Conservation (phyloP, 2,888 invertebrate species). For the Julus scandinavius region DNA sequence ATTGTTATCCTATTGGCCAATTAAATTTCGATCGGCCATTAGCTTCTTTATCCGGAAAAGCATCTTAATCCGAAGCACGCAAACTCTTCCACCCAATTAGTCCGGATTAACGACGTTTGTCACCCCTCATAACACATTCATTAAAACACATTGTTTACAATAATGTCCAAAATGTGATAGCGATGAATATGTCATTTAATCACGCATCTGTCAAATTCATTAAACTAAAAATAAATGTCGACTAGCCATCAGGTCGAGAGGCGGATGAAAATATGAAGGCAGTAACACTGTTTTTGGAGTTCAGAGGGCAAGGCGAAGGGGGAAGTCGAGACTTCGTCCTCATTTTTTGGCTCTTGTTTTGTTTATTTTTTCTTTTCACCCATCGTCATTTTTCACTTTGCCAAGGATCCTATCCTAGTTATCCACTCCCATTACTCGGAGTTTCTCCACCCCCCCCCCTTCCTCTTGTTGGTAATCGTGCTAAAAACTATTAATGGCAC, state of each 20-base stretch:
- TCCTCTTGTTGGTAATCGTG: neutral
- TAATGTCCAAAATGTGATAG: conserved; percentile 3
- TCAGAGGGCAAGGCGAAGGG: neutral
- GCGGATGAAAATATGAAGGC: neutral
- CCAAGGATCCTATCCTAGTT: neutral
- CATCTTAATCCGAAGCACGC: neutral
- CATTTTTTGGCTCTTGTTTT: neutral
- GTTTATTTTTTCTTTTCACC: neutral
- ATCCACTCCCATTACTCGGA: neutral
- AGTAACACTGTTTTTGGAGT: neutral
- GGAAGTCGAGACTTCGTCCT: neutral
- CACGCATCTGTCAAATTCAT: conserved; percentile 35
- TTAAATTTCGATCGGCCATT: no score
- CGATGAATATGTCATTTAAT: conserved; percentile 5
- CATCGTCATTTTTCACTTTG: neutral
- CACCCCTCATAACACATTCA: neutral
- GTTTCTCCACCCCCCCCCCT: neutral
- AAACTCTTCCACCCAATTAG: neutral
- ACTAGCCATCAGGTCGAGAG: neutral
- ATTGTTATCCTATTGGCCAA: no score
- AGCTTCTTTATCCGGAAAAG: neutral
- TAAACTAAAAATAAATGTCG: conserved; percentile 13
- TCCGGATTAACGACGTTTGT: neutral
- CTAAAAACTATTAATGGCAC: neutral
- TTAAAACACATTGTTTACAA: conserved; percentile 14